A percentile compares a stretch with the other conserved stretches of the same genome.
These are phyloP conservation scores for Pseudochromis fuscus DNA, from an alignment of 2,797 vertebrate species.

Conservation along the genomic window DNA sequence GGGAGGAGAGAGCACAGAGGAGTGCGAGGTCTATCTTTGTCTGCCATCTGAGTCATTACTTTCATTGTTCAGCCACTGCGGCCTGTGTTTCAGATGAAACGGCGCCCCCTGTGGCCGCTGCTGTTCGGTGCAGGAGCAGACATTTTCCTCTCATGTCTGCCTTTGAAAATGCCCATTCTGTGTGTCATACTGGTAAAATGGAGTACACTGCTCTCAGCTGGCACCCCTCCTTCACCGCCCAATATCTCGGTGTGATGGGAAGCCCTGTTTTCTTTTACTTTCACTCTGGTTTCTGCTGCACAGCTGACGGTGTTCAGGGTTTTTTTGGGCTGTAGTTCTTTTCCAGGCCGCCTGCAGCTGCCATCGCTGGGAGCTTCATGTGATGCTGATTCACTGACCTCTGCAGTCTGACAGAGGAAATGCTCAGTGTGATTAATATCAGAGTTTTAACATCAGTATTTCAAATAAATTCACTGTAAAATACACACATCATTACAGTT, in stretches of 20 bases:
- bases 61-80: slow-evolving; percentile 71
- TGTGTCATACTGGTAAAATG: slow-evolving; percentile 83
- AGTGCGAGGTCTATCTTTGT: slow-evolving; percentile 77
- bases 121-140: slow-evolving; percentile 69
- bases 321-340: slow-evolving; percentile 36
- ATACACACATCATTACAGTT: background rate
- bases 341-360: slow-evolving; percentile 57
- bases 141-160: slow-evolving; percentile 82
- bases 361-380: slow-evolving; percentile 42
- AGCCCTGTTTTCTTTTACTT: background rate
- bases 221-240: background rate
- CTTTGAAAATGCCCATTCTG: slow-evolving; percentile 82
- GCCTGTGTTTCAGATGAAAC: slow-evolving; percentile 56
- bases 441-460: background rate
- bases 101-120: slow-evolving; percentile 68
- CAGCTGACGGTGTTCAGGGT: background rate
- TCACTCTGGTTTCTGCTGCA: background rate
- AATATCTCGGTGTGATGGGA: slow-evolving; percentile 7
- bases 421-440: slow-evolving; percentile 33
- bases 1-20: slow-evolving; percentile 50
- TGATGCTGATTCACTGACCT: slow-evolving; percentile 77
- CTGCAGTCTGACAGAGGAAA: slow-evolving; percentile 75
- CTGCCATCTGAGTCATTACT: slow-evolving; percentile 74
- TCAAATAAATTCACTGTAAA: background rate
- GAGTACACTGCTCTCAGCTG: slow-evolving; percentile 67